phyloP scores from a whole-genome alignment of 2,797 vertebrate species.

The Tympanoctomys barrerae region DNA sequence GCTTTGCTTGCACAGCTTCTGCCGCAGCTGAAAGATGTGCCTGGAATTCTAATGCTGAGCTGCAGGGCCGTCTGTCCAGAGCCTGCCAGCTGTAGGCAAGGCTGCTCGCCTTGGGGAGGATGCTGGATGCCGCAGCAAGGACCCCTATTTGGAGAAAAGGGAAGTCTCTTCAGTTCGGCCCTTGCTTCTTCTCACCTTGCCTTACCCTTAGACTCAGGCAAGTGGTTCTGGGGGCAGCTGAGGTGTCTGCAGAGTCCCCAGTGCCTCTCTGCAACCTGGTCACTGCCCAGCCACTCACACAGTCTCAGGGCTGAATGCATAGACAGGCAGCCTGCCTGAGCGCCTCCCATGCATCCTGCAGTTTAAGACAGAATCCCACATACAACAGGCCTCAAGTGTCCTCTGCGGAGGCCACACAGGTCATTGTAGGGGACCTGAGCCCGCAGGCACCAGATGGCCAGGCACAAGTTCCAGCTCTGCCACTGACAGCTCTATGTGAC shows the following conservation, averaged over 20 bases:
- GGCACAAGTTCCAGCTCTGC: not conserved
- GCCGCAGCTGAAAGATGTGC: conserved; percentile 57
- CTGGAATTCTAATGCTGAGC: conserved; percentile 49
- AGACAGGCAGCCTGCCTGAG: not conserved
- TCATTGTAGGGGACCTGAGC: too few species aligned
- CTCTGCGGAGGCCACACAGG: not conserved
- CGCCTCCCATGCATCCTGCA: not conserved
- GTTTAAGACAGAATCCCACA: not conserved
- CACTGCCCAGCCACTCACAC: not conserved
- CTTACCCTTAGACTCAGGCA: not conserved
- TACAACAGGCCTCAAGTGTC: not conserved
- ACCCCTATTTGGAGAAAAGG: not conserved
- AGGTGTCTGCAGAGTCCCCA: not conserved
- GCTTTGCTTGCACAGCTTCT: not conserved
- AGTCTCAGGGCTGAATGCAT: not conserved
- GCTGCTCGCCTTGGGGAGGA: not conserved
- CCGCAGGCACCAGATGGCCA: not conserved
- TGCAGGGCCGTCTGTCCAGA: not conserved
- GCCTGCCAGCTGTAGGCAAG: not conserved
- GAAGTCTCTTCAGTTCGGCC: not conserved
- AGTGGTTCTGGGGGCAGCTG: too few species aligned
- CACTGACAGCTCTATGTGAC: not conserved
- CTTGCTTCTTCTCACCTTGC: too few species aligned
- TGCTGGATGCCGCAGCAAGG: not conserved
- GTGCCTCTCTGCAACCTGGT: not conserved